Conservation (phyloP, 2,888 invertebrate species). For the Plemyria rubiginata region DNA sequence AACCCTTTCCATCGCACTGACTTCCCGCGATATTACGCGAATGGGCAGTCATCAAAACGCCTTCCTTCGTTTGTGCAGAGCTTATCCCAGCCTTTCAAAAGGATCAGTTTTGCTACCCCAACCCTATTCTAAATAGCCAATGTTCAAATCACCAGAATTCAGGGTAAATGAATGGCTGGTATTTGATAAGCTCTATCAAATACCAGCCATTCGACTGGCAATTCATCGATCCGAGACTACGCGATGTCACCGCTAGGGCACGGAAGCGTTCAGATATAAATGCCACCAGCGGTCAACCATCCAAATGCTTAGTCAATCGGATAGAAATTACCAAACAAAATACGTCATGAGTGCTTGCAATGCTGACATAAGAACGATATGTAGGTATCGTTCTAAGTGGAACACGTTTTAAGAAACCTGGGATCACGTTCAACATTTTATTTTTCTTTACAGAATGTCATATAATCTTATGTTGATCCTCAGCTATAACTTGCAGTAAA, state of each 20-base stretch:
- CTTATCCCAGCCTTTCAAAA: background rate
- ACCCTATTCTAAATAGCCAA: background rate
- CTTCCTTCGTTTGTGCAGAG: background rate
- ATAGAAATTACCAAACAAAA: background rate
- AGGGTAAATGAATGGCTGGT: background rate
- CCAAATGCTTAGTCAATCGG: no score
- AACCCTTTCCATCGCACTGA: no score
- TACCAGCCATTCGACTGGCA: background rate
- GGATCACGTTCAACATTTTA: conserved; percentile 2
- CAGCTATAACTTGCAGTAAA: conserved; percentile 15
- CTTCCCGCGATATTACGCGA: no score
- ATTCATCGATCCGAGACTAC: background rate
- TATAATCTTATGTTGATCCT: conserved; percentile 16
- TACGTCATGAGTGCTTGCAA: no score
- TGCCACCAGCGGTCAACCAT: no score
- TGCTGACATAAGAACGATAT: no score
- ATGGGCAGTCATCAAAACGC: background rate
- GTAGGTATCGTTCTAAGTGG: no score
- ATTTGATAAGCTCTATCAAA: no score
- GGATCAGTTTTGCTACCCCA: background rate
- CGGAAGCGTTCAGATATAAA: no score
- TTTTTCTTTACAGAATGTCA: background rate
- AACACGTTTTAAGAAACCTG: background rate
- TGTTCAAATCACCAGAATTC: background rate
- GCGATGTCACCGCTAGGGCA: no score